phyloP scores from a whole-genome alignment of 2,888 invertebrate genomes.

The Pristionchus entomophagus region DNA sequence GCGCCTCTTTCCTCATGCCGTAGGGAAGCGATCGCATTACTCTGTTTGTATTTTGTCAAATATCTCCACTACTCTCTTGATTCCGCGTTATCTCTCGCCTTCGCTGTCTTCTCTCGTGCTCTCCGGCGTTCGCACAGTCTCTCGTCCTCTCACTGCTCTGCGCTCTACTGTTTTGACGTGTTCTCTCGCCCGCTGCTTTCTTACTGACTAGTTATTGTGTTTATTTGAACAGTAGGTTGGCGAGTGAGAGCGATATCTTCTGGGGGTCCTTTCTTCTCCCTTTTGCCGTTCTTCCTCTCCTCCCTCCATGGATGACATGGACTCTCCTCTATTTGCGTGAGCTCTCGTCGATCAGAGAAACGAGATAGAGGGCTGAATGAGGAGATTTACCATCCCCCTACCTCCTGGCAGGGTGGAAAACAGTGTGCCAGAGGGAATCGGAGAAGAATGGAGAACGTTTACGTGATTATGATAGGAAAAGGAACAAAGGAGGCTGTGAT shows the following conservation, averaged over 20 bases:
- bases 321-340: not conserved
- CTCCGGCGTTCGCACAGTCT: not conserved
- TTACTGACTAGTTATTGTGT: constrained; percentile 46
- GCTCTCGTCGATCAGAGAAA: not conserved
- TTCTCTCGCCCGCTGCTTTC: constrained; percentile 22
- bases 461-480: not conserved
- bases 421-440: not conserved
- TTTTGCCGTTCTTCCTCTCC: not conserved
- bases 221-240: constrained; percentile 49
- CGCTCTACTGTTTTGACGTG: not conserved
- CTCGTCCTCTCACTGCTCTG: not conserved
- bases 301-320: not conserved
- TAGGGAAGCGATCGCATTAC: constrained; percentile 27
- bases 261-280: constrained; percentile 29
- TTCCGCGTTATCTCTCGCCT: too few species aligned
- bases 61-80: too few species aligned
- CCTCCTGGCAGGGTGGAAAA: not conserved
- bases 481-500: constrained; percentile 2
- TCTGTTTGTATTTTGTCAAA: constrained; percentile 20
- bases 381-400: not conserved
- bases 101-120: not conserved
- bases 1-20: not conserved
- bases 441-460: not conserved
- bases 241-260: not conserved
- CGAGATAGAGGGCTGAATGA: not conserved